Evolutionary conservation across 1,140 invertebrate species (phyloP), one percentile per base, ranked within the genome.

Genomic region (Protaetia brevitarsis): DNA sequence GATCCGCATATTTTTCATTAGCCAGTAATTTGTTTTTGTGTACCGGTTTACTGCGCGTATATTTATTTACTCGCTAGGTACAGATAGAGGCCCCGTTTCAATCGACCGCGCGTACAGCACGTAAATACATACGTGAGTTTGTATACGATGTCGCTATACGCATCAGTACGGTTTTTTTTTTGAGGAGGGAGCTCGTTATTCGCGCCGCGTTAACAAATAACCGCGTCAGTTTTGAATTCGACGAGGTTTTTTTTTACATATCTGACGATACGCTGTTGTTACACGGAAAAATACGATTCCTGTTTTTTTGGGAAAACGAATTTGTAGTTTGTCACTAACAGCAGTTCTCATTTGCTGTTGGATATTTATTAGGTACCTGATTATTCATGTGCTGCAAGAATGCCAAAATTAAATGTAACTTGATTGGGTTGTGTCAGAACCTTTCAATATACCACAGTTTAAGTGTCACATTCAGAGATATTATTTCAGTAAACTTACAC

Each of bases 11-110:
- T 51, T 51, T 51, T 10, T 51, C 19, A 16, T 23, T 51, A 51
- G 41, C 11, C 41, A 23, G 16, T 51, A 51, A 51, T 51, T 51
- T 51, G 41, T 51, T 51, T 51, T 51, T 19, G 41, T 37, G 11
- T 37, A 37, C 16, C 11, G n/a, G n/a, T 16, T 41, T 16, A n/a
- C 10, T 41, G 7, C n/a, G 1, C 7, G 3, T 16, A 13, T n/a
- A 45, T 19, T 5, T 3, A 8, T 51, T 5, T 16, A 37, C 3
- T 16, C 41, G 41, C 7, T 45, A 19, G 16, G 41, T 19, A 51
- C 6, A 51, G 41, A 5, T 21, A 5, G 19, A 5, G 41, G 19
- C 16, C 11, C 11, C 26, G 19, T 51, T 51, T 6, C 31, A n/a
- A n/a, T n/a, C n/a, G n/a, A n/a, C 13, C 13, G 31, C 4, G 8